A percentile compares a stretch with the other conserved stretches of the same genome.
Conservation (phyloP, 2,113 vertebrate genomes). For the Spea multiplicata region DNA sequence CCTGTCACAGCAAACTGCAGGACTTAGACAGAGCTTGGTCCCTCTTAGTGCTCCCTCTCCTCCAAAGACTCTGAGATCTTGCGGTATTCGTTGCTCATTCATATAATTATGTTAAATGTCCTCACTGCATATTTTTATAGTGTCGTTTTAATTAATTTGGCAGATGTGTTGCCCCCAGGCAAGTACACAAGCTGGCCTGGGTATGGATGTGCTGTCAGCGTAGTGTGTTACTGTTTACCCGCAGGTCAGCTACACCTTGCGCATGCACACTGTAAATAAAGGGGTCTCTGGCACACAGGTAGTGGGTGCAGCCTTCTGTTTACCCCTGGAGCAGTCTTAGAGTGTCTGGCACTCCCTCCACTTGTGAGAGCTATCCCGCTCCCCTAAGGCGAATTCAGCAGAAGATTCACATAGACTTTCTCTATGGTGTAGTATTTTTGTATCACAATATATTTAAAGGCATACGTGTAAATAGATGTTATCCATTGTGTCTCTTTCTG, state of each 20-base stretch:
- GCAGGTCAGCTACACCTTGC: background rate
- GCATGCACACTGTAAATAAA: background rate
- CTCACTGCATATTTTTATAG: too few relatives aligned
- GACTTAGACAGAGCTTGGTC: too few relatives aligned
- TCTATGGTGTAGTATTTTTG: background rate
- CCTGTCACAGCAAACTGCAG: background rate
- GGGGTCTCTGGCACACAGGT: background rate
- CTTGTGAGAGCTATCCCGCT: slow-evolving; percentile 3
- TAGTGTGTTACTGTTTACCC: background rate
- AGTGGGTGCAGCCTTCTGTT: background rate
- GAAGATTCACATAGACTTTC: background rate
- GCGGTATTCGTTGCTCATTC: too few relatives aligned
- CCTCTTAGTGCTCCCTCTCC: background rate
- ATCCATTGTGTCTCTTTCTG: background rate
- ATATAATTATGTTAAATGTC: too few relatives aligned
- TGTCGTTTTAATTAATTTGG: too few relatives aligned
- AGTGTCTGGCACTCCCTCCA: slow-evolving; percentile 34
- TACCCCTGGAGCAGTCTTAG: slow-evolving; percentile 29
- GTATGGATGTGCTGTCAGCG: too few relatives aligned
- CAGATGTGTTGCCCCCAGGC: too few relatives aligned
- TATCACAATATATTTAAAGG: background rate
- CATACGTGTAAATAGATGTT: background rate
- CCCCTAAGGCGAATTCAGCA: slow-evolving; percentile 8
- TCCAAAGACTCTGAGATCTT: background rate
- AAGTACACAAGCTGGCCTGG: too few relatives aligned